Evolutionary conservation across 2,888 invertebrate species (phyloP), one percentile per base, ranked within the genome.

Genomic region (Darwinula stevensoni): DNA sequence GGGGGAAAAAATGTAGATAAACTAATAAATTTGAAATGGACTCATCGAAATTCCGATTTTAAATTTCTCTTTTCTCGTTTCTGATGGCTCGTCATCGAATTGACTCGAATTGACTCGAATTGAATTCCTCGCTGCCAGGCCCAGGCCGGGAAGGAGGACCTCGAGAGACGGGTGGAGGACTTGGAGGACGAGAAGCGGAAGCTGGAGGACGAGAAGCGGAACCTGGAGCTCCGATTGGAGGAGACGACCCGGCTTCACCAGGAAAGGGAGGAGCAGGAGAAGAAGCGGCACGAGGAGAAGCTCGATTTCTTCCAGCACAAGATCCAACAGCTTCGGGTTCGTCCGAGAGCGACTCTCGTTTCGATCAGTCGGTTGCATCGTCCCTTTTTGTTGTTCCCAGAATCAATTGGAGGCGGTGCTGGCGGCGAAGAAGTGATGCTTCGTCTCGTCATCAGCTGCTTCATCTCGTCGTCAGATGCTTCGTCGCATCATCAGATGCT

Each of bases 401-500:
- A 22, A 22, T n/a, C 22, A 22, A 22, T n/a, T 22, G 22, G 22
- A 22, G 22, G 22, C 22, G 9, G n/a, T 22, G 6, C n/a, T 22
- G 22, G 22, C 22, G 6, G 22, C 22, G n/a, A 22, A 22, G 22
- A 22, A 22, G 22, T 22, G 22, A 22, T 22, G 22, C 22, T 9
- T 9, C 22, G 9, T 9, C 22, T 22, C n/a, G 22, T 22, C n/a
- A n/a, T n/a, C n/a, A n/a, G n/a, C n/a, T n/a, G n/a, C n/a, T n/a
- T n/a, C n/a, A n/a, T n/a, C n/a, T n/a, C n/a, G n/a, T n/a, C n/a
- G n/a, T n/a, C n/a, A n/a, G n/a, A n/a, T n/a, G n/a, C n/a, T n/a
- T n/a, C n/a, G n/a, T n/a, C n/a, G n/a, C n/a, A n/a, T n/a, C n/a
- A n/a, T n/a, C n/a, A n/a, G n/a, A n/a, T n/a, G n/a, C n/a, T n/a